Conservation (phyloP, 2,888 invertebrate genomes). For the Biston stratarius region DNA sequence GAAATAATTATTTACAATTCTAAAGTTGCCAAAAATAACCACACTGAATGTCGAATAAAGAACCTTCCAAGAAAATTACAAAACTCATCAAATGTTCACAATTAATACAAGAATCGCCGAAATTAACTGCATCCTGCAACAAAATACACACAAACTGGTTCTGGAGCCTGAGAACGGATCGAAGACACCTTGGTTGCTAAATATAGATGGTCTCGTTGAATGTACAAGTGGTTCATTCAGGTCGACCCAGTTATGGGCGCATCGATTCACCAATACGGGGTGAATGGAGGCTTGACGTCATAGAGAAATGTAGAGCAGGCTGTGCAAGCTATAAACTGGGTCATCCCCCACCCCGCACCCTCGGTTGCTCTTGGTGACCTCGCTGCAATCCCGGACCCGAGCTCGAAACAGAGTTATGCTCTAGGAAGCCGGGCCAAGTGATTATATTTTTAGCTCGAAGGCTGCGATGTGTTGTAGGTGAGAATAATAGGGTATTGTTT, state of each 20-base stretch:
- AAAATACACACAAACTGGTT: slow-evolving; percentile 68
- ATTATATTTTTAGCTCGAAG: slow-evolving; percentile 58
- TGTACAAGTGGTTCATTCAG: slow-evolving; percentile 78
- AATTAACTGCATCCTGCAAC: slow-evolving; percentile 61
- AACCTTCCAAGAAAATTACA: slow-evolving; percentile 37
- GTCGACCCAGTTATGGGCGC: slow-evolving; percentile 76
- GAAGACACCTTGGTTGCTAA: slow-evolving; percentile 65
- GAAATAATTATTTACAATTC: slow-evolving; percentile 3
- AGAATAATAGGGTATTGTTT: slow-evolving; percentile 4
- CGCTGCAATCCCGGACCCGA: slow-evolving; percentile 36
- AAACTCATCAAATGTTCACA: slow-evolving; percentile 50
- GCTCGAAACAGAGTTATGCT: slow-evolving; percentile 53
- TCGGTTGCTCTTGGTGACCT: slow-evolving; percentile 43
- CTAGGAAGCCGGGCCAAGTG: slow-evolving; percentile 48
- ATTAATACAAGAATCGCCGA: slow-evolving; percentile 49
- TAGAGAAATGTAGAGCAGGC: slow-evolving; percentile 72
- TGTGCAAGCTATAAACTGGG: slow-evolving; percentile 76
- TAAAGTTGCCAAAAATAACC: slow-evolving; percentile 1
- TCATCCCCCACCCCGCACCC: slow-evolving; percentile 63
- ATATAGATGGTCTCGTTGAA: slow-evolving; percentile 73
- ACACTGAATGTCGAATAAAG: slow-evolving; percentile 8
- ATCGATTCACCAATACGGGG: slow-evolving; percentile 79
- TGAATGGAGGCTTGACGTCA: slow-evolving; percentile 84
- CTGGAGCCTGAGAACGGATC: slow-evolving; percentile 52
- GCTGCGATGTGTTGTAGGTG: slow-evolving; percentile 49